These are phyloP conservation scores for Megalops atlanticus DNA, from an alignment of 2,113 vertebrate species.

Conservation along the genomic window DNA sequence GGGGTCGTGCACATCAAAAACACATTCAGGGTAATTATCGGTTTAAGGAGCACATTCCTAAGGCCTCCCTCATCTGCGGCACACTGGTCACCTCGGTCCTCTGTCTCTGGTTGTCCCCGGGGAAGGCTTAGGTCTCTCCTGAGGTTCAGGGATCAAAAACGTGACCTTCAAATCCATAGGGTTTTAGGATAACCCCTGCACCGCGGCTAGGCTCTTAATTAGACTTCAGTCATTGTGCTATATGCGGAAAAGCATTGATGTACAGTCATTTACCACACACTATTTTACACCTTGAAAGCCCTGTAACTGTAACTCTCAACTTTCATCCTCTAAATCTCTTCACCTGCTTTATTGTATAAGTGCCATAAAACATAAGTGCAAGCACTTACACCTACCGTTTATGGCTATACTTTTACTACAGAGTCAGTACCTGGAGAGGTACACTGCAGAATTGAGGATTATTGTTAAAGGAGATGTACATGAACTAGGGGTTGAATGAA, in stretches of 20 bases:
- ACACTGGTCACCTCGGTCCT: neutral
- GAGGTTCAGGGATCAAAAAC: constrained; percentile 1
- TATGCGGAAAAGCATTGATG: neutral
- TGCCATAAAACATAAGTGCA: no score
- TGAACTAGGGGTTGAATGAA: no score
- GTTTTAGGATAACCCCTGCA: neutral
- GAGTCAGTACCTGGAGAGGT: no score
- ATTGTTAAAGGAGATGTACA: no score
- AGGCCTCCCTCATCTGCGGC: neutral
- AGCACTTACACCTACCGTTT: no score
- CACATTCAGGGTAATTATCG: neutral
- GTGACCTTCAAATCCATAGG: neutral
- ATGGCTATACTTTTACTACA: no score
- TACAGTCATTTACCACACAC: no score
- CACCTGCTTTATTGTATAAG: no score
- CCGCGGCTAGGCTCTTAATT: constrained; percentile 1
- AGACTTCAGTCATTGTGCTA: neutral
- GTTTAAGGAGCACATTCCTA: neutral
- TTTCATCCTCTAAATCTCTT: no score
- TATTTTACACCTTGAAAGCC: no score
- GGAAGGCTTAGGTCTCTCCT: neutral
- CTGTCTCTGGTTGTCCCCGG: neutral
- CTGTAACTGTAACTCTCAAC: no score
- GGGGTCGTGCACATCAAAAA: neutral
- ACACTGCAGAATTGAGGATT: no score